These are phyloP conservation scores for Chiloscyllium punctatum DNA, from an alignment of 2,797 vertebrate species.

Conservation along the genomic window DNA sequence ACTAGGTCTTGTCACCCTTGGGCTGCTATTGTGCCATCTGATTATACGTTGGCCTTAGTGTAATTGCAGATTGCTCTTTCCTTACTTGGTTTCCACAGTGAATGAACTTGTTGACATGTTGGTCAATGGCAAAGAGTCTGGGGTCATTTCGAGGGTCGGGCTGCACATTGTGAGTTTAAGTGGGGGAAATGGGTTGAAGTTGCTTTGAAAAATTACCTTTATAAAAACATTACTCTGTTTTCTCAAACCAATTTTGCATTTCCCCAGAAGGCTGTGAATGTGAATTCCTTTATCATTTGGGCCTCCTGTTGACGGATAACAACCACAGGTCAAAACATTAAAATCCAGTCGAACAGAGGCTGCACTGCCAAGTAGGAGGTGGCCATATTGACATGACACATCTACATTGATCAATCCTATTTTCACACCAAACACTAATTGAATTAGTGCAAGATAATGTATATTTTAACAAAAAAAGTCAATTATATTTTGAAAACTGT, in stretches of 20 bases:
- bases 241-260: slow-evolving; percentile 30
- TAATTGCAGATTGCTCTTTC: slow-evolving; percentile 35
- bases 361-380: slow-evolving; percentile 38
- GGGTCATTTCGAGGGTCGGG: slow-evolving; percentile 15
- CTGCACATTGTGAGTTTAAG: not conserved
- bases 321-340: slow-evolving; percentile 50
- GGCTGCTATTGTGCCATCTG: slow-evolving; percentile 39
- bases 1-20: slow-evolving; percentile 27
- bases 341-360: slow-evolving; percentile 47
- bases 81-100: slow-evolving; percentile 42
- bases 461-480: not conserved
- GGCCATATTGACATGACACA: not conserved
- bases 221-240: not conserved
- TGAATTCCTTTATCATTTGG: not conserved
- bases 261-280: not conserved
- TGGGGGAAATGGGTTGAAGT: not conserved
- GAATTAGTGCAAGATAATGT: not conserved
- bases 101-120: slow-evolving; percentile 43
- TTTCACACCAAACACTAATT: not conserved
- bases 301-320: not conserved
- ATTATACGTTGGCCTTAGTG: slow-evolving; percentile 43
- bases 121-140: slow-evolving; percentile 18
- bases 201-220: not conserved
- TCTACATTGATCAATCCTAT: not conserved
- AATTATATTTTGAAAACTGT: not conserved